Base-by-base conservation (phyloP, 2,888 invertebrate genomes). In the Teleogryllus oceanicus region DNA sequence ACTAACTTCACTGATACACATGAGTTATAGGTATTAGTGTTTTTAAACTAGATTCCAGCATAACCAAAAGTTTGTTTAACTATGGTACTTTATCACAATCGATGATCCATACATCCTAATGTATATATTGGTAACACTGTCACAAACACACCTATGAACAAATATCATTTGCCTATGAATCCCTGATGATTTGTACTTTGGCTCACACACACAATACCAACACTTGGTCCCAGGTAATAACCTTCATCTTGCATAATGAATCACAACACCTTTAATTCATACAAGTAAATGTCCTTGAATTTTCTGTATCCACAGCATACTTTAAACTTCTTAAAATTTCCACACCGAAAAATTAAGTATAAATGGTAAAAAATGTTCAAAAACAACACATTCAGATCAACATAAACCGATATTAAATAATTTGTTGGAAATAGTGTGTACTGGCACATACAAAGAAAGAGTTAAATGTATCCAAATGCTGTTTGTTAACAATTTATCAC, bases 141-240 rank as follows among this genome's bases (percentile, higher is more conserved):
- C 16, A 62, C 13, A 13, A 62, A 62, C 13, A 18, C 62, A 62
- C 62, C n/a, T 13, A 62, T 62, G 5, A 62, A 62, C 62, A 62
- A 62, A 18, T 18, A 62, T 13, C 62, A 62, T 62, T 62, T 62
- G n/a, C 62, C n/a, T 62, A 62, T 62, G 11, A 62, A 62, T 62
- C 62, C 62, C 62, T 62, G 62, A 62, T 62, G 62, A 62, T 62
- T 62, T 62, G 62, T 62, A 62, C 62, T 62, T 62, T 62, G 62
- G 13, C 62, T 62, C 62, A 12, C 13, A 62, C 13, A 62, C 62
- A 62, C 11, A 62, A 62, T 62, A 62, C n/a, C 62, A 62, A 62
- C 62, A 62, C 62, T 62, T 62, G 62, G 62, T 62, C 62, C 62
- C 62, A 62, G 62, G 62, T 62, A 62, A 62, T 62, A 62, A 62